Percentiles rank a stretch among this genome's conserved stretches.
Evolutionary conservation across 2,888 invertebrate species (phyloP).

Genomic region (Drosophila peninsularis): DNA sequence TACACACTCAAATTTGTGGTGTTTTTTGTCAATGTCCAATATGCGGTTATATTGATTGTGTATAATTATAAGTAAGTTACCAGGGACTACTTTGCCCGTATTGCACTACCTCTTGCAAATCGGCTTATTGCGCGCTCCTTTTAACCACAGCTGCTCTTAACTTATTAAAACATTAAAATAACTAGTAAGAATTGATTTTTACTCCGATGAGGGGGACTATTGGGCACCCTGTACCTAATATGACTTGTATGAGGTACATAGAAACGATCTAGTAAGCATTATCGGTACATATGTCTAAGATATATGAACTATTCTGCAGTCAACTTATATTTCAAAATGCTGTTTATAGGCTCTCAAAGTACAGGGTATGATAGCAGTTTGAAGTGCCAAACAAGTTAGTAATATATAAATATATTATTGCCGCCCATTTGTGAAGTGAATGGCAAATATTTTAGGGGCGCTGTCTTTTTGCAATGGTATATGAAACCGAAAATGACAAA

Average conservation of each 20-base stretch:
- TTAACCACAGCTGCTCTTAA: slow-evolving; percentile 41
- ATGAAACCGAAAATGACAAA: slow-evolving; percentile 42
- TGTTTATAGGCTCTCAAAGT: neutral
- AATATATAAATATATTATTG: slow-evolving; percentile 44
- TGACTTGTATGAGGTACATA: neutral
- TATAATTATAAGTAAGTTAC: slow-evolving; percentile 23
- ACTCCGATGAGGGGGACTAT: neutral
- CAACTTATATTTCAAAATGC: too few relatives aligned
- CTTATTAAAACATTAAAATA: slow-evolving; percentile 6
- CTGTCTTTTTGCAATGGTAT: slow-evolving; percentile 47
- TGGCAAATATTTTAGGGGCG: slow-evolving; percentile 44
- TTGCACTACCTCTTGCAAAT: slow-evolving; percentile 10
- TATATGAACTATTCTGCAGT: too few relatives aligned
- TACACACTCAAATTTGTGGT: slow-evolving; percentile 12
- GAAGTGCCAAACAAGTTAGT: slow-evolving; percentile 31
- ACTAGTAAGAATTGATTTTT: neutral
- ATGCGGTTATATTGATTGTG: slow-evolving; percentile 43
- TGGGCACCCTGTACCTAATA: neutral
- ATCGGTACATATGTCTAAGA: neutral
- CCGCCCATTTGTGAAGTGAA: slow-evolving; percentile 54
- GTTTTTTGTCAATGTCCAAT: slow-evolving; percentile 41
- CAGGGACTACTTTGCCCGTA: slow-evolving; percentile 31
- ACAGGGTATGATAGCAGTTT: slow-evolving; percentile 13
- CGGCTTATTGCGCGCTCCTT: slow-evolving; percentile 17
- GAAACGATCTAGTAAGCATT: neutral